These are phyloP conservation scores for Microhierax caerulescens DNA, from an alignment of 2,797 vertebrate species.

Conservation along the genomic window DNA sequence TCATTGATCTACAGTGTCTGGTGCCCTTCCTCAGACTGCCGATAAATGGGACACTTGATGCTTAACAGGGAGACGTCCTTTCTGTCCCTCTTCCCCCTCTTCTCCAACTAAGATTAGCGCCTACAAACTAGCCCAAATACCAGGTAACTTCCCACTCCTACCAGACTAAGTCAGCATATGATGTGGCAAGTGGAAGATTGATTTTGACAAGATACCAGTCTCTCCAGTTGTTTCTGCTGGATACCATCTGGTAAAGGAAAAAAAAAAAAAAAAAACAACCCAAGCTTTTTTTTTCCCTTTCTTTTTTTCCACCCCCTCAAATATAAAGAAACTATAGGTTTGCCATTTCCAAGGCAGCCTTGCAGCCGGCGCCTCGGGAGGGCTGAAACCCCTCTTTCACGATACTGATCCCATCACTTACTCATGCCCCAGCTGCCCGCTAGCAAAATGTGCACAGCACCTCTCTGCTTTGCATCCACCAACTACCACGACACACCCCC, in stretches of 20 bases:
- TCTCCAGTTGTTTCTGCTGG: not conserved
- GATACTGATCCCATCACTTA: accelerated
- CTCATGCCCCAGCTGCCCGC: accelerated
- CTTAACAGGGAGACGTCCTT: not conserved
- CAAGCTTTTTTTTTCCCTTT: too few relatives aligned
- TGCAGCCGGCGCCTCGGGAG: accelerated
- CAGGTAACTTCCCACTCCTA: not conserved
- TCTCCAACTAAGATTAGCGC: not conserved
- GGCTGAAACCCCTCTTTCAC: not conserved
- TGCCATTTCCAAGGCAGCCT: not conserved
- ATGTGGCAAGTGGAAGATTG: not conserved
- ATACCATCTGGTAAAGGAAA: not conserved
- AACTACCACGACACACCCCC: accelerated
- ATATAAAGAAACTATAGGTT: not conserved
- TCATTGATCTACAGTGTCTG: not conserved
- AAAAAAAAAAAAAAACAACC: too few relatives aligned
- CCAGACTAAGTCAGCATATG: not conserved
- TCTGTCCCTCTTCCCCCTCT: not conserved
- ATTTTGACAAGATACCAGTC: not conserved
- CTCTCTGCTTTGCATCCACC: not conserved
- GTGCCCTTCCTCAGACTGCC: not conserved
- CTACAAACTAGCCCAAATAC: not conserved
- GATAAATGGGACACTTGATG: not conserved
- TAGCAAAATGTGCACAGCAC: not conserved
- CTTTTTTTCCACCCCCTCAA: accelerated